Conservation (phyloP, 1,140 invertebrate genomes). For the Pogonomyrmex barbatus region DNA sequence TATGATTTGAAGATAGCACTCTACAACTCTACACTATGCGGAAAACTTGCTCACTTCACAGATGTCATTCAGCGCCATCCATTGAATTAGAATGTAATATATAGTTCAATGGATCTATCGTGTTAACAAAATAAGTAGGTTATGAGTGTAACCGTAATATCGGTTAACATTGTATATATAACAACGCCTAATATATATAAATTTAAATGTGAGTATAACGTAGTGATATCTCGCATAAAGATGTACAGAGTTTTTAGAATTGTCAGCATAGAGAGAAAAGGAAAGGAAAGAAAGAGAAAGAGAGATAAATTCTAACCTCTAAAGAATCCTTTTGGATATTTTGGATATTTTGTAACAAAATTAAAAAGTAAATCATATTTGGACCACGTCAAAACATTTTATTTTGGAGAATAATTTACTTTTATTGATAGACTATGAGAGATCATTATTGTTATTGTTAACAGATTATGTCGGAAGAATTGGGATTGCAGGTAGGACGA, state of each 20-base stretch:
- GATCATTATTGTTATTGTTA: constrained; percentile 24
- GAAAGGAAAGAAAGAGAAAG: neutral
- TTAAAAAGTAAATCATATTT: neutral
- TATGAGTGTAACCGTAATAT: constrained; percentile 27
- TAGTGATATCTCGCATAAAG: neutral
- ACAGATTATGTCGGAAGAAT: constrained; percentile 69
- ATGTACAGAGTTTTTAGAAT: neutral
- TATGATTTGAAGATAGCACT: no score
- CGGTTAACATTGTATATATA: constrained; percentile 35
- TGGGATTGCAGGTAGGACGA: neutral
- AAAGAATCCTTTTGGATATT: neutral
- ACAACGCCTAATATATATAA: constrained; percentile 17
- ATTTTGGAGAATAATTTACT: neutral
- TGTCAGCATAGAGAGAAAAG: neutral
- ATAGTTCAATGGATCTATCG: no score
- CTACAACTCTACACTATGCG: no score
- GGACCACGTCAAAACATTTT: neutral
- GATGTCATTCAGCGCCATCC: neutral
- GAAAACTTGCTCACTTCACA: neutral
- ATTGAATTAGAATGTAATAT: no score
- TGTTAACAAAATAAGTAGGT: constrained; percentile 42
- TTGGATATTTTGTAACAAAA: neutral
- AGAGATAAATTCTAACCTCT: constrained; percentile 1
- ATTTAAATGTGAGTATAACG: neutral
- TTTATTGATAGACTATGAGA: constrained; percentile 29